Conservation (phyloP, 1,140 invertebrate species). For the Drosophila ficusphila region DNA sequence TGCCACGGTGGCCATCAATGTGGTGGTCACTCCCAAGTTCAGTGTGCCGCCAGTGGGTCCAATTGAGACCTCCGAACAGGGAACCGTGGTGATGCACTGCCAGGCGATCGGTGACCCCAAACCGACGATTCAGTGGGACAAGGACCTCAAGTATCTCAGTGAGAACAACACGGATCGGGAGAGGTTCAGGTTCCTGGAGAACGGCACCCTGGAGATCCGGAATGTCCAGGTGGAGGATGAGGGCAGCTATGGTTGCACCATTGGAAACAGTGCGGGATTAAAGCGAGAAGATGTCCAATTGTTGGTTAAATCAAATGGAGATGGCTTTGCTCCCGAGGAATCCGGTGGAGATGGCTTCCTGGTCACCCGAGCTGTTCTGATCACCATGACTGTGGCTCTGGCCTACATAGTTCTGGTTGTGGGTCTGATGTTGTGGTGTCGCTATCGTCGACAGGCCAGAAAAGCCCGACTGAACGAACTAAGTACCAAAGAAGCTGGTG, state of each 20-base stretch:
- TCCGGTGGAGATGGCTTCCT: conserved; percentile 85
- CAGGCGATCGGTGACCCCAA: conserved; percentile 93
- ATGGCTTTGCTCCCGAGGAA: conserved; percentile 85
- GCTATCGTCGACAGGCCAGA: conserved; percentile 87
- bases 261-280: conserved; percentile 95
- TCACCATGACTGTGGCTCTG: conserved; percentile 95
- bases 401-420: conserved; percentile 96
- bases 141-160: conserved; percentile 88
- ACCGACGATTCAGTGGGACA: conserved; percentile 96
- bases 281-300: conserved; percentile 92
- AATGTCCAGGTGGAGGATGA: conserved; percentile 91
- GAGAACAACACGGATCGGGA: conserved; percentile 81
- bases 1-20: conserved; percentile 93
- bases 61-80: conserved; percentile 91
- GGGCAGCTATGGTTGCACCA: conserved; percentile 95
- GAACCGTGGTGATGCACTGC: conserved; percentile 92
- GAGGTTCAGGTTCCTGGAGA: conserved; percentile 90
- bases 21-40: conserved; percentile 94
- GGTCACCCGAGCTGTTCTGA: conserved; percentile 94
- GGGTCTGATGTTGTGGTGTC: conserved; percentile 95
- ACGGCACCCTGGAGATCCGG: conserved; percentile 93
- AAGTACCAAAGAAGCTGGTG: conserved; percentile 66
- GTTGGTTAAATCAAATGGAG: conserved; percentile 87
- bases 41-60: conserved; percentile 89
- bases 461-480: conserved; percentile 73